Evolutionary conservation across 2,113 vertebrate genomes (phyloP).

Genomic region (Morone saxatilis): DNA sequence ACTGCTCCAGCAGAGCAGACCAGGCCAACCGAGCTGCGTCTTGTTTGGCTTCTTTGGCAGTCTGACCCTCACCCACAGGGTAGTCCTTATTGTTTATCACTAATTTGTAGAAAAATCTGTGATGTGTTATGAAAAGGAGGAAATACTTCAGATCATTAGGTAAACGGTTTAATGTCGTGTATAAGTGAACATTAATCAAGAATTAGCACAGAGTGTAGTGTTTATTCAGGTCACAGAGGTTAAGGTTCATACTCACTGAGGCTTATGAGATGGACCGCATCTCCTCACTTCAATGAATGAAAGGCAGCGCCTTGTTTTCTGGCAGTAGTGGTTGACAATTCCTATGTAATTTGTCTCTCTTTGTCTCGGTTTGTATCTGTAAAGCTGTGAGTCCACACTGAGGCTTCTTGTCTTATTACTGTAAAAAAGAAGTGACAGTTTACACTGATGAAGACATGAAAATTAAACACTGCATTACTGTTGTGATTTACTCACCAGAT

Average conservation of each 20-base stretch:
- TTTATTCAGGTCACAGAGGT: neutral
- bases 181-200: neutral
- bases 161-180: too few species aligned
- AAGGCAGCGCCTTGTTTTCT: neutral
- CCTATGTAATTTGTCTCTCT: constrained; percentile 54
- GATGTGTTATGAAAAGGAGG: neutral
- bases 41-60: constrained; percentile 62
- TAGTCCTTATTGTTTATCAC: constrained; percentile 61
- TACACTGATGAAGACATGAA: neutral
- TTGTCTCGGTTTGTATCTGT: neutral
- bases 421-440: constrained; percentile 16
- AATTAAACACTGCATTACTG: neutral
- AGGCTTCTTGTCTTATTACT: constrained; percentile 12
- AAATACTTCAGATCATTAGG: neutral
- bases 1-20: constrained; percentile 54
- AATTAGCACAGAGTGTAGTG: neutral
- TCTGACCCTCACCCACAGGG: constrained; percentile 61
- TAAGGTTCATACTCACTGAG: constrained; percentile 61
- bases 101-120: constrained; percentile 76
- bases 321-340: constrained; percentile 62
- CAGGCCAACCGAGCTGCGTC: constrained; percentile 74
- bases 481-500: constrained; percentile 51
- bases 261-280: constrained; percentile 53
- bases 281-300: constrained; percentile 7
- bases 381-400: neutral